Evolutionary conservation across 2,888 invertebrate species (phyloP).

Genomic region (Buathra laborator): DNA sequence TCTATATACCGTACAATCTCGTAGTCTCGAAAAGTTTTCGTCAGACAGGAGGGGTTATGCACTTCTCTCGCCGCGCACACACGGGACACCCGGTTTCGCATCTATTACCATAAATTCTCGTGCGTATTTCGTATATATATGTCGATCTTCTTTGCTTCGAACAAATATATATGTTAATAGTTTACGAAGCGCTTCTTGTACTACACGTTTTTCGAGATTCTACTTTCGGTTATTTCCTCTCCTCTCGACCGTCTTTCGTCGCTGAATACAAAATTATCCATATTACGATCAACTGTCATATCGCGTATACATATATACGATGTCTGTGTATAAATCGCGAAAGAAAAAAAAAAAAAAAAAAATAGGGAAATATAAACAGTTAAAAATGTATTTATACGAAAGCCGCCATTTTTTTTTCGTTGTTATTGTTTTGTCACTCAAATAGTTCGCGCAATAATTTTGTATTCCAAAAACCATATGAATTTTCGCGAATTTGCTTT

Average conservation of each 20-base stretch:
- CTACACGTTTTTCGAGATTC: not conserved
- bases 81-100: conserved; percentile 8
- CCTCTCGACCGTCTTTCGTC: not conserved
- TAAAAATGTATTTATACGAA: too few species aligned
- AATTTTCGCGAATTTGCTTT: too few species aligned
- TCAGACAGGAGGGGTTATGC: not conserved
- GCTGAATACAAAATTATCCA: not conserved
- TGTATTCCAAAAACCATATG: too few species aligned
- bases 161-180: conserved; percentile 47
- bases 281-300: too few species aligned
- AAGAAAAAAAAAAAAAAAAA: too few species aligned
- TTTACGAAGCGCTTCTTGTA: not conserved
- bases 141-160: not conserved
- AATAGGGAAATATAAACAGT: too few species aligned
- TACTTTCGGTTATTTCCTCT: not conserved
- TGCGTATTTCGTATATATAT: not conserved
- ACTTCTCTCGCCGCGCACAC: conserved; percentile 11
- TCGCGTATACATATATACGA: too few species aligned
- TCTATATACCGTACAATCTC: not conserved
- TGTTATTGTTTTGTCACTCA: too few species aligned
- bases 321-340: too few species aligned
- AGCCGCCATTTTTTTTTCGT: too few species aligned
- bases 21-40: conserved; percentile 11
- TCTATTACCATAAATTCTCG: conserved; percentile 38
- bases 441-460: too few species aligned